Evolutionary conservation across 2,113 vertebrate species (phyloP).

Genomic region (Nycticorax nycticorax): DNA sequence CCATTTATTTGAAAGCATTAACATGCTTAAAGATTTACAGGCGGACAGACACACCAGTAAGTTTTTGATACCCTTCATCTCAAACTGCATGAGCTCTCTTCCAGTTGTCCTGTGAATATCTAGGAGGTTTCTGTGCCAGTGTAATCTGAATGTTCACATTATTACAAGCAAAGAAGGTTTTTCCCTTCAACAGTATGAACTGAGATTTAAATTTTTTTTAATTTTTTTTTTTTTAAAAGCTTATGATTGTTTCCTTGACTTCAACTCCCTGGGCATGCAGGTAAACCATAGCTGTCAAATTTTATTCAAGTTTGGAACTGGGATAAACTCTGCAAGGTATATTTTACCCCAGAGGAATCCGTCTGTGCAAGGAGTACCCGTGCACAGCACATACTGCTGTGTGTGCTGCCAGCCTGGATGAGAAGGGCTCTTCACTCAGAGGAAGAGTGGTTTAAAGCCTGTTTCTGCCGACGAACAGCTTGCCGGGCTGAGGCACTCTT

Average conservation of each 20-base stretch:
- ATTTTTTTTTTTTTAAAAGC: background rate
- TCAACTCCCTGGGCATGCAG: background rate
- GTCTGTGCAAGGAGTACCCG: too few relatives aligned
- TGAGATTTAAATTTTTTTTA: background rate
- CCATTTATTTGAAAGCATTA: background rate
- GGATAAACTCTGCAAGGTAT: background rate
- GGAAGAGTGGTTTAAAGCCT: accelerated
- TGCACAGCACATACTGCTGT: background rate
- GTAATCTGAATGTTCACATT: background rate
- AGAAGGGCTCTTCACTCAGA: background rate
- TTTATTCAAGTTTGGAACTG: background rate
- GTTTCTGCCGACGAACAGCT: accelerated
- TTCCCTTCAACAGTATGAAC: background rate
- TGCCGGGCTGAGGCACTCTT: accelerated
- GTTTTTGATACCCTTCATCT: background rate
- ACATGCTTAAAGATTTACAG: background rate
- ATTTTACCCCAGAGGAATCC: background rate
- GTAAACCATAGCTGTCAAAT: background rate
- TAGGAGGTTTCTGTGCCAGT: background rate
- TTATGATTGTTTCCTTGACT: background rate
- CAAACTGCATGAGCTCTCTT: background rate
- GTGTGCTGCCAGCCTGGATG: background rate
- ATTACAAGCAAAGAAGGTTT: background rate
- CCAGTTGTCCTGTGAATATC: background rate
- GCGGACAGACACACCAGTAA: accelerated